Evolutionary conservation across 2,113 vertebrate species (phyloP), one percentile per base, ranked within the genome.

Genomic region (Scophthalmus maximus): DNA sequence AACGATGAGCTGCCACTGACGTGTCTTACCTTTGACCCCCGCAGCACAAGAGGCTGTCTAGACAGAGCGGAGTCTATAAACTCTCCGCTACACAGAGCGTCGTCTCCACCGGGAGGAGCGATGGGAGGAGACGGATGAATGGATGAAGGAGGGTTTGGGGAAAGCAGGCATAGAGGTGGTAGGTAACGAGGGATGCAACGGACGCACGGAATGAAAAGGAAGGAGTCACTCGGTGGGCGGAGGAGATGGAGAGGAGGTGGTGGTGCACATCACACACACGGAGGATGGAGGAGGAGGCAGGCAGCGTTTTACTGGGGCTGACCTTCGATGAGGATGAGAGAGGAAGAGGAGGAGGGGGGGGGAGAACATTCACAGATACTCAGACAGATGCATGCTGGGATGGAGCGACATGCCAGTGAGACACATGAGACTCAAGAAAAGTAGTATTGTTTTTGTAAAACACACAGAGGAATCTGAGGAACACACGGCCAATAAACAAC

Each of bases 291-390:
- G 83, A 71, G 74, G 81, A 65, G 85, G 81, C 81, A 86, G 15
- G 88, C 89, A n/a, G n/a, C n/a, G n/a, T n/a, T 8, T n/a, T 91
- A 92, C 89, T 87, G 91, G 73, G 87, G 82, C 53, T 87, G 91
- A 93, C 91, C 93, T 94, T 92, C 44, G 61, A 82, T 65, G 62
- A 44, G 84, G 73, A 74, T 62, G 68, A 89, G 68, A 89, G 64
- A 85, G 74, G 61, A 66, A 10, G 78, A 73, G 59, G 76, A 70
- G 79, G 82, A 85, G 68, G 76, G 83, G 76, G 68, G 62, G 78
- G 63, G 10, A 88, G 73, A 86, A 89, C 55, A 81, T 81, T 91
- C 76, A 90, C 73, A 87, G 40, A 85, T 73, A 88, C 81, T 86
- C 80, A 88, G 49, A 85, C 44, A 87, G 63, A 86, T 56, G 83